phyloP scores from a whole-genome alignment of 1,140 invertebrate genomes.

The Drosophila bocqueti region DNA sequence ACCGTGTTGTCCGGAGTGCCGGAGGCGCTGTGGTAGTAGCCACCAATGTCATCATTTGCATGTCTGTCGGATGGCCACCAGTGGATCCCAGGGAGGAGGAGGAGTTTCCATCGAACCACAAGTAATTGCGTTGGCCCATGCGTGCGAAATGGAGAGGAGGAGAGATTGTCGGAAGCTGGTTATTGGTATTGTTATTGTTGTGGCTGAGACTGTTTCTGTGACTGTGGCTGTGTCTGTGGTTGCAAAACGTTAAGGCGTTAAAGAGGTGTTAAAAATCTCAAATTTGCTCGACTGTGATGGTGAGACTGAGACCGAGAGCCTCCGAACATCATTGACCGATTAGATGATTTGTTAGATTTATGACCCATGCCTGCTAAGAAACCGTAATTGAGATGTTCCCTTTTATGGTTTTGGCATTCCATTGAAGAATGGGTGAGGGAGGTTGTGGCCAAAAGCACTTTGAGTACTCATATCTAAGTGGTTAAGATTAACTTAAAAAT shows the following conservation, averaged over 20 bases:
- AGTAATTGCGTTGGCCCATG: conserved; percentile 71
- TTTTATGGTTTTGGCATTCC: conserved; percentile 19
- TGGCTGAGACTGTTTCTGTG: conserved; percentile 2
- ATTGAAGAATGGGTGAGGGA: neutral
- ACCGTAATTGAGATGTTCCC: conserved; percentile 36
- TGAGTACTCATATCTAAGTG: neutral
- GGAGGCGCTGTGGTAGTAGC: conserved; percentile 87
- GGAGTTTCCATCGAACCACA: conserved; percentile 34
- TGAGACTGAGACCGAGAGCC: neutral
- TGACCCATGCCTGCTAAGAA: conserved; percentile 38
- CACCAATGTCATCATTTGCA: conserved; percentile 88
- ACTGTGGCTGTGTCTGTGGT: conserved; percentile 22
- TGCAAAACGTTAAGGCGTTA: conserved; percentile 64
- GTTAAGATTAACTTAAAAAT: neutral
- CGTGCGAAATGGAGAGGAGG: conserved; percentile 35
- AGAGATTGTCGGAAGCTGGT: conserved; percentile 41
- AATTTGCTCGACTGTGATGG: conserved; percentile 37
- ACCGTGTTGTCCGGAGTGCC: conserved; percentile 88
- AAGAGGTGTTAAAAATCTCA: conserved; percentile 68
- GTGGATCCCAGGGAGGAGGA: conserved; percentile 44
- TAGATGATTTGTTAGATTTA: conserved; percentile 64
- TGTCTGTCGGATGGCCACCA: conserved; percentile 86
- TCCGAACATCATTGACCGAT: conserved; percentile 40
- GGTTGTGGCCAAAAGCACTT: neutral
- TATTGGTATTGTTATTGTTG: conserved; percentile 35